Base-by-base conservation (phyloP, 1,140 invertebrate genomes). In the Helicorthomorpha holstii region DNA sequence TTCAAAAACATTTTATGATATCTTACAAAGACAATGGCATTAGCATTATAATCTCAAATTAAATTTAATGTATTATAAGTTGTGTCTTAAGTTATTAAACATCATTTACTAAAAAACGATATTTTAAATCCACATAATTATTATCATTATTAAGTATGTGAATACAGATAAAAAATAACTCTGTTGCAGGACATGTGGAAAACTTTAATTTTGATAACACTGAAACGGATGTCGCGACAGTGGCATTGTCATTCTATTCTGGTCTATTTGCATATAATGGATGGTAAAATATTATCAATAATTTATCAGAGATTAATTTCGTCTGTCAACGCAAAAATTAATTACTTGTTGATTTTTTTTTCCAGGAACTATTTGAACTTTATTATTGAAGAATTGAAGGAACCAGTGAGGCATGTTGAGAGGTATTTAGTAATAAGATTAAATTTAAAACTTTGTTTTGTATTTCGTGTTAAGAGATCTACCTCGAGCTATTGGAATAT, bases 241-340 rank as follows among this genome's bases (percentile, higher is more conserved):
- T 97, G 60, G 87, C 92, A 0, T 70, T 98, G 29, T 96, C 93
- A 14, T 98, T 99, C 69, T 99, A 99, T 71, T 95, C 92, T 0
- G 95, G 94, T 46, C 73, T 99, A 44, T 98, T 98, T 70, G 94
- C 95, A 16, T 99, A 98, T 72, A 97, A 98, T 65, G 95, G 95
- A 68, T 99, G 91, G 91, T 90, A 71, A 73, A 73, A 65, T 59
- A 34, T n/a, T n/a, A n/a, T n/a, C n/a, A n/a, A n/a, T n/a, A n/a
- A n/a, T n/a, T n/a, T n/a, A n/a, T n/a, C n/a, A n/a, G n/a, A n/a
- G n/a, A n/a, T n/a, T n/a, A n/a, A n/a, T n/a, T n/a, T n/a, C n/a
- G n/a, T n/a, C n/a, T n/a, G n/a, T n/a, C n/a, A n/a, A n/a, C n/a
- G n/a, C n/a, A n/a, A n/a, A n/a, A n/a, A n/a, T n/a, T n/a, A n/a